Base-by-base conservation (phyloP, 2,797 vertebrate species). In the Okamejei kenojei region DNA sequence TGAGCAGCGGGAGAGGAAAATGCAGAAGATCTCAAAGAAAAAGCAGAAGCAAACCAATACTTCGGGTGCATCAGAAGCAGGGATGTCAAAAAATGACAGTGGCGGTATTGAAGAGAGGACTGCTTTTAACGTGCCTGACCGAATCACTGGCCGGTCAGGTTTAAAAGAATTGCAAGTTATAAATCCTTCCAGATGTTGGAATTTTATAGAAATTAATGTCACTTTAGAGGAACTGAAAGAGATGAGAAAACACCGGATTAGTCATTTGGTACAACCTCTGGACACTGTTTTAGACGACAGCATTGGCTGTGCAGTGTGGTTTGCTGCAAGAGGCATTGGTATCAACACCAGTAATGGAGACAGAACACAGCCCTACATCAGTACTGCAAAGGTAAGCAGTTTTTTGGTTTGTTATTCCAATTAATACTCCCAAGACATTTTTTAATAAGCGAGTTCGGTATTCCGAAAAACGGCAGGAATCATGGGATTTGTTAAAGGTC, bases 241-340 rank as follows among this genome's bases (percentile, higher is more conserved):
- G 93, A 95, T 95, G 95, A 97, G 99, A 1, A 95, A 94, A 78
- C 94, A 96, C 23, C 93, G 0, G 45, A 97, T 99, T 93, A 90
- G 96, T 93, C 97, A 98, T n/a, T 93, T 99, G 93, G 96, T 99
- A 93, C 95, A 97, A 93, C 99, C 99, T 0, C 94, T 97, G 95
- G 96, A 97, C 35, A 98, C 98, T 0, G 99, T 99, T 94, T 96
- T 99, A 17, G 99, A 99, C 93, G 99, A 99, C 94, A 98, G 98
- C 94, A 98, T 99, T 61, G 99, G 99, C 35, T 99, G 98, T 94
- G 99, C 99, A 0, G 95, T 99, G 94, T 99, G 99, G 99, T 99
- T 99, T 94, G 99, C 98, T 35, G 97, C 99, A 2, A 96, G 97
- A 95, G 99, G 98, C 93, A 93, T 65, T 0, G 98, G 99, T 4